These are phyloP conservation scores for Pseudopleuronectes americanus DNA, from an alignment of 2,797 vertebrate species.

Conservation along the genomic window DNA sequence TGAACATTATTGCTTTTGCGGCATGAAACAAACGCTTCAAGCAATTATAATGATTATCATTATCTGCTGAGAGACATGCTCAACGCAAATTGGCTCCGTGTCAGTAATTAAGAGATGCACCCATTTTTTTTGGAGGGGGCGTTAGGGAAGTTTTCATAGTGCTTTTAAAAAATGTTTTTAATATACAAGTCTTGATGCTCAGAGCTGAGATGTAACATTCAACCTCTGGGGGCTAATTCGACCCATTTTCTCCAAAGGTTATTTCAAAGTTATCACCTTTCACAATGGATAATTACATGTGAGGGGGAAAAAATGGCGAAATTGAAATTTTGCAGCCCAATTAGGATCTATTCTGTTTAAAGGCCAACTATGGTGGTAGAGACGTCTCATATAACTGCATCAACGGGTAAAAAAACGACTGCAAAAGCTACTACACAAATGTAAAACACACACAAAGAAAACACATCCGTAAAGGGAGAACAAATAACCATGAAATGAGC, in stretches of 20 bases:
- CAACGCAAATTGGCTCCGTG: constrained; percentile 76
- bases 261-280: constrained; percentile 61
- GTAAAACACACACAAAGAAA: too few relatives aligned
- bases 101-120: constrained; percentile 79
- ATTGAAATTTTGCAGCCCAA: constrained; percentile 37
- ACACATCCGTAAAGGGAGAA: too few relatives aligned
- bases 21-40: constrained; percentile 79
- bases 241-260: constrained; percentile 56
- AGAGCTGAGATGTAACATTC: constrained; percentile 64
- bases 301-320: constrained; percentile 19
- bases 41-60: constrained; percentile 82
- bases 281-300: constrained; percentile 60
- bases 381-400: too few relatives aligned
- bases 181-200: constrained; percentile 7
- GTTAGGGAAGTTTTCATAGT: constrained; percentile 55
- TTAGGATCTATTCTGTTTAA: constrained; percentile 43
- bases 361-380: neutral
- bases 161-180: constrained; percentile 52
- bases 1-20: constrained; percentile 81
- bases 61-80: constrained; percentile 79
- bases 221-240: constrained; percentile 57
- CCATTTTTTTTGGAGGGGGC: constrained; percentile 44
- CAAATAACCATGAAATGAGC: too few relatives aligned
- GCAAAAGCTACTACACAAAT: too few relatives aligned
- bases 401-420: too few relatives aligned